These are phyloP conservation scores for Hylomyscus alleni DNA, from an alignment of 2,797 vertebrate genomes.

Conservation along the genomic window DNA sequence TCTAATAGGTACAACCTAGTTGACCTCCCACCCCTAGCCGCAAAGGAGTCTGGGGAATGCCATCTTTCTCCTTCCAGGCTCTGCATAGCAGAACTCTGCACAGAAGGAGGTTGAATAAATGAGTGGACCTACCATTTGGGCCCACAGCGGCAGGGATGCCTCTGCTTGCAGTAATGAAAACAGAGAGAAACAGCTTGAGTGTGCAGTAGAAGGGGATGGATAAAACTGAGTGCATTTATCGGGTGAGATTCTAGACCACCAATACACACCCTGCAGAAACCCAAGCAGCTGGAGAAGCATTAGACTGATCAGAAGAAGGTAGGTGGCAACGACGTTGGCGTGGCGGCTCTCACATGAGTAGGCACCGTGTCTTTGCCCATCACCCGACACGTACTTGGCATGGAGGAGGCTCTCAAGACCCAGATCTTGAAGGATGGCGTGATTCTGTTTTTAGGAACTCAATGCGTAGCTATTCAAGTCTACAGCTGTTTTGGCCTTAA, in stretches of 20 bases:
- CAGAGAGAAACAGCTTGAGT: neutral
- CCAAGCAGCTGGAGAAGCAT: slow-evolving; percentile 1
- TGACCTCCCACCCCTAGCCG: neutral
- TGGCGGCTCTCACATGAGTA: neutral
- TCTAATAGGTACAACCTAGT: neutral
- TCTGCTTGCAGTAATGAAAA: neutral
- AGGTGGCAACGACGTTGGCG: neutral
- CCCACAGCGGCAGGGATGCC: neutral
- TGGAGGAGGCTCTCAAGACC: neutral
- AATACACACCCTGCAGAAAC: neutral
- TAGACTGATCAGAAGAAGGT: neutral
- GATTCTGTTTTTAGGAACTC: slow-evolving; percentile 28
- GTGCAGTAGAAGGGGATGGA: neutral
- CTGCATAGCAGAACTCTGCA: neutral
- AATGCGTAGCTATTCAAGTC: neutral
- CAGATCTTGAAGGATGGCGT: neutral
- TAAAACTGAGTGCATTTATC: neutral
- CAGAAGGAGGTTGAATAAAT: neutral
- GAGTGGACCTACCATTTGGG: neutral
- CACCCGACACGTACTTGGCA: neutral
- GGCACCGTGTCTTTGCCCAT: too few relatives aligned
- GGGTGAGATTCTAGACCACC: neutral
- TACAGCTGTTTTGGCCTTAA: neutral
- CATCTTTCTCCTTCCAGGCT: neutral
- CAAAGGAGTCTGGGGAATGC: slow-evolving; percentile 11